Base-by-base conservation (phyloP, 2,888 invertebrate species). In the Morpho deidamia region DNA sequence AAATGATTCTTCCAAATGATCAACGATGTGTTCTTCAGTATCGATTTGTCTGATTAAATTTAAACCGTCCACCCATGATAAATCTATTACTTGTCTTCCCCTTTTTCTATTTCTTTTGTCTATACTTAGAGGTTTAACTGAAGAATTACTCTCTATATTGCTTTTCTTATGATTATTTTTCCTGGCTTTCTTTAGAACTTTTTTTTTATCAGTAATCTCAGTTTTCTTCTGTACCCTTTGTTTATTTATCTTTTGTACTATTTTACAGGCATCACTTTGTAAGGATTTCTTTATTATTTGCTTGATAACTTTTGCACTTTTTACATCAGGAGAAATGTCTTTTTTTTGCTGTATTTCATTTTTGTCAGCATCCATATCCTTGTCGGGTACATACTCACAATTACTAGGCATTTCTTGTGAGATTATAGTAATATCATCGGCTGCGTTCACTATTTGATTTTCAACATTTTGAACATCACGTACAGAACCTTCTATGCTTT, bases 11-110 rank as follows among this genome's bases (percentile, higher is more conserved):
- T 65, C 60, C 9, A 74, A 54, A 47, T 59, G 51, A 10, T 59
- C 53, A 11, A 52, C 63, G 0, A 56, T 70, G 51, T 67, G 68
- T 64, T 87, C 86, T 11, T 78, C 72, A 0, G 35, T 51, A 2
- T 55, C 38, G 11, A 83, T 61, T 65, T 79, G 76, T 58, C 85
- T 72, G 0, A 85, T 72, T 48, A 68, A 81, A 56, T 70, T 72
- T 38, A 87, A 67, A 38, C 75, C 73, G 63, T 80, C 78, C 1
- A 87, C 45, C 87, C 87, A 87, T 1, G 82, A 79, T 1, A 84
- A 59, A 59, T 79, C 75, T 11, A 47, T 40, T 41, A 11, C 37
- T 12, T 52, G 68, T 63, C 34, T 62, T 56, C 43, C 11, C 51
- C 37, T 49, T 9, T 42, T 46, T 58, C 4, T 23, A 23, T 23